Percentiles rank a stretch among this genome's conserved stretches.
phyloP scores from a whole-genome alignment of 2,113 vertebrate species.

The Pangasianodon hypophthalmus region DNA sequence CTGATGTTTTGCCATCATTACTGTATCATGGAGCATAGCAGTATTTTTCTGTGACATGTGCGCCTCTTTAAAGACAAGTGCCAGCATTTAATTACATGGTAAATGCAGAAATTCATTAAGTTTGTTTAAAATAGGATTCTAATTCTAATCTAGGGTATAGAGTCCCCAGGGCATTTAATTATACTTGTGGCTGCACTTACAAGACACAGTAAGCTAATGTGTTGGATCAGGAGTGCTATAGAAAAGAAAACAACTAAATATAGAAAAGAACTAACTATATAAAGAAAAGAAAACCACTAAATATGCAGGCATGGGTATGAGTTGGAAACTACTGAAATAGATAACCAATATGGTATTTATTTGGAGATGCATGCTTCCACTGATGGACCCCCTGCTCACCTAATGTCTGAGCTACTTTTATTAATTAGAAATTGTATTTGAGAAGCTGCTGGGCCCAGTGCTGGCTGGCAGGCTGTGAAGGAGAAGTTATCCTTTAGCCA shows the following conservation, averaged over 20 bases:
- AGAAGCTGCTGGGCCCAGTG: background rate
- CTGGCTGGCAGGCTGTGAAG: background rate
- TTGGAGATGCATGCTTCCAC: background rate
- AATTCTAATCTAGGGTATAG: background rate
- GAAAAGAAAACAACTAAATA: background rate
- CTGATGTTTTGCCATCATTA: background rate
- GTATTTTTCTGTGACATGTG: background rate
- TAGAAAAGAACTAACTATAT: no score
- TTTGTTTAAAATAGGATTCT: background rate
- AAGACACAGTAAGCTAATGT: background rate
- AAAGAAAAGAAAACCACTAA: background rate
- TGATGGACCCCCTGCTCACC: background rate
- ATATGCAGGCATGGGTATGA: background rate
- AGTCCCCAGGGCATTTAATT: background rate
- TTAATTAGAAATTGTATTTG: slow-evolving; percentile 11
- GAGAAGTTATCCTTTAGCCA: background rate
- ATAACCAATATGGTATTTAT: background rate
- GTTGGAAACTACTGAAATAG: background rate
- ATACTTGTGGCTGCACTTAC: background rate
- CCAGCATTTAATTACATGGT: background rate
- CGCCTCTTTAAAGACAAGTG: background rate
- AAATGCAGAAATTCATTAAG: background rate
- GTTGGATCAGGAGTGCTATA: background rate
- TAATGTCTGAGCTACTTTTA: background rate
- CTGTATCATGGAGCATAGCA: background rate